Evolutionary conservation across 2,113 vertebrate genomes (phyloP), one percentile per base, ranked within the genome.

Genomic region (Colistium nudipinnis): DNA sequence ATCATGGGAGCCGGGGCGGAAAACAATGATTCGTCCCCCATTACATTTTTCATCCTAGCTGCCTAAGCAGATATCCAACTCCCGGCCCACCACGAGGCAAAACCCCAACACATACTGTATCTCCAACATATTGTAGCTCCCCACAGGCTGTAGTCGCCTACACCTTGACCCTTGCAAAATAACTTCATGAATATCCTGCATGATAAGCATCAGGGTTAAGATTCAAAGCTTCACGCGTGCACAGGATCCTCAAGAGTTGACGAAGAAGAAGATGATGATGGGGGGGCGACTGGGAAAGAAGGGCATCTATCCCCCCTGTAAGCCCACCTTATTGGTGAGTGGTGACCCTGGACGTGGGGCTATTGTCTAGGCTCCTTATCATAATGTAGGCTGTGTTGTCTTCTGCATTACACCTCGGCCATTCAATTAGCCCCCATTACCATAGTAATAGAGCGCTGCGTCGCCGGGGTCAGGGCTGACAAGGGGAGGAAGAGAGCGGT

Each of bases 341-440:
- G 72, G 76, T 87, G 88, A 94, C 92, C 92, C 86, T 69, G 80
- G 87, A 87, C 45, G 70, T 36, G 62, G 78, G 71, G 61, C 81
- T 84, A 88, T 88, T 88, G 90, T 90, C 89, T 87, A 70, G 74
- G 89, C 87, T 88, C 85, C 93, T 93, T 91, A 93, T 93, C 91
- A 90, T 92, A 92, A 94, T 93, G 91, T 92, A 92, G 88, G 88
- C 89, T 83, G 84, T 92, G 92, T 92, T 92, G 91, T 92, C 90
- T 90, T 90, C 86, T 88, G 90, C 87, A 91, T 94, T 93, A 92
- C 88, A 88, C 87, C 85, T 87, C 74, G 77, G 85, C 91, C 91
- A 91, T 93, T 93, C 92, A 94, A 94, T 93, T 94, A 93, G 92
- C 91, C 91, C 61, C 86, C 88, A 93, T 94, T 92, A 92, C 81